These are phyloP conservation scores for Oasisia sp. DNA, from an alignment of 2,888 invertebrate genomes.

Conservation along the genomic window DNA sequence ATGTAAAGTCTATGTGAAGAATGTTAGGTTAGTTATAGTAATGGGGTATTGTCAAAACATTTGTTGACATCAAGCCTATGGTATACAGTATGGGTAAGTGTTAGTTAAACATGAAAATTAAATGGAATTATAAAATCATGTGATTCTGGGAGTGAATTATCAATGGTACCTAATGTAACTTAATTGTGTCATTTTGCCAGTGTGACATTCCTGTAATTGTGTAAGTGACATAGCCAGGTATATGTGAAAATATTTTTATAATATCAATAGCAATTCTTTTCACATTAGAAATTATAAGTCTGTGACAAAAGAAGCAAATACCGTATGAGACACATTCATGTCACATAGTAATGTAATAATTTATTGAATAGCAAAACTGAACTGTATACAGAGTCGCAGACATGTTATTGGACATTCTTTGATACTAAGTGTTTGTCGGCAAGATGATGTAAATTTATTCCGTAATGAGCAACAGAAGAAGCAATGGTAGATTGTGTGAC, in stretches of 20 bases:
- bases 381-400: neutral
- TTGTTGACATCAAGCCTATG: too few species aligned
- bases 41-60: too few species aligned
- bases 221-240: too few species aligned
- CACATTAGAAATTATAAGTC: neutral
- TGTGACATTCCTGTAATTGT: neutral
- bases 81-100: too few species aligned
- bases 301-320: neutral
- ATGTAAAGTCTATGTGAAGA: neutral
- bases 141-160: too few species aligned
- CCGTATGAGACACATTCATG: neutral
- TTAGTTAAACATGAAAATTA: too few species aligned
- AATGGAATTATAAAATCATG: too few species aligned
- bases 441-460: neutral
- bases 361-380: neutral
- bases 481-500: neutral
- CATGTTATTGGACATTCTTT: neutral
- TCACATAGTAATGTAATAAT: neutral
- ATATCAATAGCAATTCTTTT: neutral
- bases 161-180: too few species aligned
- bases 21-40: neutral
- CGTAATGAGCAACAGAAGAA: neutral
- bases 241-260: neutral
- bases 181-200: too few species aligned
- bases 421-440: neutral